A percentile compares a stretch with the other conserved stretches of the same genome.
Evolutionary conservation across 2,797 vertebrate species (phyloP).

Genomic region (Parambassis ranga): DNA sequence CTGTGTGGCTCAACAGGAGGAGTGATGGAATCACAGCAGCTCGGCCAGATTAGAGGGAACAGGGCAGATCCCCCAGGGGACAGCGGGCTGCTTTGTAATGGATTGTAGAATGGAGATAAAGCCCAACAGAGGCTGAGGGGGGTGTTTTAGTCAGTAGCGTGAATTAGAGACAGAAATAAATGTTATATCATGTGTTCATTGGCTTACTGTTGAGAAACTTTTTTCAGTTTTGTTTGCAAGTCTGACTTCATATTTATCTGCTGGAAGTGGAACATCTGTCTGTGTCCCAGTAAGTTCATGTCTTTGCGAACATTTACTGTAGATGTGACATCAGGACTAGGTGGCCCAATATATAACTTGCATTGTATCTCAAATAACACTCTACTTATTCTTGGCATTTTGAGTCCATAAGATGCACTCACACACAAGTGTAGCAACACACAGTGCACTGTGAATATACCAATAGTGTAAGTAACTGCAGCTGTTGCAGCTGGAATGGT

Average conservation of each 20-base stretch:
- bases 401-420: no score
- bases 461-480: no score
- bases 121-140: constrained; percentile 28
- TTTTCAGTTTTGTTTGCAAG: background rate
- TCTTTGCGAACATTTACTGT: no score
- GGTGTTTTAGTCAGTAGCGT: constrained; percentile 39
- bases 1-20: constrained; percentile 67
- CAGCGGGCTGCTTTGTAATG: constrained; percentile 55
- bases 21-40: constrained; percentile 73
- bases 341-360: no score
- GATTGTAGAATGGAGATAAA: constrained; percentile 58
- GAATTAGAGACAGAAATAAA: constrained; percentile 33
- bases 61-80: constrained; percentile 61
- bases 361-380: no score
- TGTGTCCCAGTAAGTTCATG: no score
- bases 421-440: no score
- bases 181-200: constrained; percentile 8
- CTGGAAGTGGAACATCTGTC: no score
- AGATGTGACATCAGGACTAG: no score
- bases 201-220: background rate
- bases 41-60: constrained; percentile 69
- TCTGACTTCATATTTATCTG: background rate
- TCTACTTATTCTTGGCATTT: no score
- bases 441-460: no score
- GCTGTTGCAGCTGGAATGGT: no score